Evolutionary conservation across 2,113 vertebrate species (phyloP).

Genomic region (Orycteropus afer): DNA sequence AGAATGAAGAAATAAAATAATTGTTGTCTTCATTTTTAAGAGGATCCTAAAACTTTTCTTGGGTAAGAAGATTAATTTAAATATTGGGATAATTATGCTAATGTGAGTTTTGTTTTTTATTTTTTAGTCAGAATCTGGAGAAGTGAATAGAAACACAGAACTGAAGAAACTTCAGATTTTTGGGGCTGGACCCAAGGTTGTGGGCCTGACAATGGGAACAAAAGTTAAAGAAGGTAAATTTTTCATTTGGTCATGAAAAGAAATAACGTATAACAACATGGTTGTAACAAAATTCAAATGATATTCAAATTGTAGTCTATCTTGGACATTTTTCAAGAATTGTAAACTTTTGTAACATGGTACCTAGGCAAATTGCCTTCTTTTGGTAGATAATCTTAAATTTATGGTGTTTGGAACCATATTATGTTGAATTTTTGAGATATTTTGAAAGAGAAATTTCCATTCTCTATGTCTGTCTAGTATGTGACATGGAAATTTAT

Average conservation of each 20-base stretch:
- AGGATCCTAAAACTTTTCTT: neutral
- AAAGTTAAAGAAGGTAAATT: constrained; percentile 90
- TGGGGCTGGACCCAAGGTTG: constrained; percentile 93
- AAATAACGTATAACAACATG: constrained; percentile 20
- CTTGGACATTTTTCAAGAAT: constrained; percentile 36
- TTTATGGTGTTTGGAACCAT: constrained; percentile 20
- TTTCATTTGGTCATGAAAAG: constrained; percentile 50
- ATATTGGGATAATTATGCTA: constrained; percentile 50
- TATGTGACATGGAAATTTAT: neutral
- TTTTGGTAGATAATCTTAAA: constrained; percentile 15
- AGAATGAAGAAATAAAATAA: neutral
- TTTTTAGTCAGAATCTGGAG: constrained; percentile 85
- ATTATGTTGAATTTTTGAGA: constrained; percentile 41
- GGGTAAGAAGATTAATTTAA: constrained; percentile 11
- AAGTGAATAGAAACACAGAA: constrained; percentile 92
- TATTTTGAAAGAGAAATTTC: constrained; percentile 50
- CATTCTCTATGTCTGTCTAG: neutral
- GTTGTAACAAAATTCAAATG: neutral
- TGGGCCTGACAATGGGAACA: constrained; percentile 91
- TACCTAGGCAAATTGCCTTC: neutral
- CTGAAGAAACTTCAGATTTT: constrained; percentile 95
- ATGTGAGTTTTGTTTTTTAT: constrained; percentile 63
- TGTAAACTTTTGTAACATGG: neutral
- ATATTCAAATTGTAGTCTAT: neutral
- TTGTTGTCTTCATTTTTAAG: constrained; percentile 14